Conservation (phyloP, 2,888 invertebrate species). For the Aporophyla nigra region DNA sequence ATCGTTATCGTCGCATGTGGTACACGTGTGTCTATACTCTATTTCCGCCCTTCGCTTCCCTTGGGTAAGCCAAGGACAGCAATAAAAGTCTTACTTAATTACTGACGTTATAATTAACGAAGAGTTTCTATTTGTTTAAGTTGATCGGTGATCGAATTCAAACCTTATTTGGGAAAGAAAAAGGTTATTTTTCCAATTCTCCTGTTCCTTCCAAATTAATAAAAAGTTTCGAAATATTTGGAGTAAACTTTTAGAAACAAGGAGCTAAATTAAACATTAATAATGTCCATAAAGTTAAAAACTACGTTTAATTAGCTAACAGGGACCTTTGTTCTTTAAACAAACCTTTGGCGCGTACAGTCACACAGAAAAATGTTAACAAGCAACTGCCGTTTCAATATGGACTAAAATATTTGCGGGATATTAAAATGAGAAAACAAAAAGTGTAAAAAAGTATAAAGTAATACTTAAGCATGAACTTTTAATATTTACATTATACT, state of each 20-base stretch:
- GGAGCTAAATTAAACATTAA: conserved; percentile 53
- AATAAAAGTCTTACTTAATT: conserved; percentile 85
- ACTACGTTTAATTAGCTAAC: conserved; percentile 46
- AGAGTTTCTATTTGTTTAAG: conserved; percentile 71
- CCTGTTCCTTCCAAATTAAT: conserved; percentile 26
- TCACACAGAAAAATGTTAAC: conserved; percentile 42
- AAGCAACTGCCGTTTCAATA: background rate
- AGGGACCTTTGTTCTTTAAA: conserved; percentile 48
- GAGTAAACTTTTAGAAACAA: conserved; percentile 51
- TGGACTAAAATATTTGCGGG: background rate
- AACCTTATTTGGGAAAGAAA: conserved; percentile 42
- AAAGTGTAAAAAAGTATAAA: background rate
- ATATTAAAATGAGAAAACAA: background rate
- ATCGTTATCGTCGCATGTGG: conserved; percentile 84
- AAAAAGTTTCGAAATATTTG: conserved; percentile 51
- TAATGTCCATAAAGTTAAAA: conserved; percentile 51
- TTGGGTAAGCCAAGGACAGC: conserved; percentile 83
- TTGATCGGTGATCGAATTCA: conserved; percentile 60
- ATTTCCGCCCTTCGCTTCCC: conserved; percentile 87
- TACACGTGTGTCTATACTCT: conserved; percentile 84
- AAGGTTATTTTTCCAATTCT: conserved; percentile 33
- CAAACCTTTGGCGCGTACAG: conserved; percentile 34
- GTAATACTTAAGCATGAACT: background rate
- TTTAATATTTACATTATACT: background rate
- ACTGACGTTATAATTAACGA: conserved; percentile 78